Percentiles rank a stretch among this genome's conserved stretches.
Conservation (phyloP, 2,888 invertebrate species). For the Flabesymbios commensalis region DNA sequence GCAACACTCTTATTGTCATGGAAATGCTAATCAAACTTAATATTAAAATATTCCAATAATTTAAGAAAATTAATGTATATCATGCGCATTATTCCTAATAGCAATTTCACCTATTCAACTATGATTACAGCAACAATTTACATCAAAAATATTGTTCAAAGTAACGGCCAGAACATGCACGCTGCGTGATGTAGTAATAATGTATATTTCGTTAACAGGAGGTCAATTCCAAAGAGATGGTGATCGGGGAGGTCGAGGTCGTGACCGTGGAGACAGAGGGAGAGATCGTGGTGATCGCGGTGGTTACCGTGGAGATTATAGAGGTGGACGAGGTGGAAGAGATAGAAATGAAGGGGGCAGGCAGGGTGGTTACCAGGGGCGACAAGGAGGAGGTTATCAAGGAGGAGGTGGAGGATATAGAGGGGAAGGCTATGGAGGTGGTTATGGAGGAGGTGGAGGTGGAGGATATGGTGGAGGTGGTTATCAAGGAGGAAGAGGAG, state of each 20-base stretch:
- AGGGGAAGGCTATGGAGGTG: neutral
- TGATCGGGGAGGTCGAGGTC: neutral
- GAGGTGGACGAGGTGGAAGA: neutral
- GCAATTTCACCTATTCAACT: too few relatives aligned
- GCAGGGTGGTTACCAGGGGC: slow-evolving; percentile 5
- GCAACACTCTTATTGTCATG: too few relatives aligned
- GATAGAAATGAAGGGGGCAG: neutral
- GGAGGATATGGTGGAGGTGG: neutral
- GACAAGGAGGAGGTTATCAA: neutral
- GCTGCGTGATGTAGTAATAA: too few relatives aligned
- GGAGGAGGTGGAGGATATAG: neutral
- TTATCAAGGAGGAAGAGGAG: too few relatives aligned
- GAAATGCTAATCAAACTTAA: too few relatives aligned
- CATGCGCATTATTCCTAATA: too few relatives aligned
- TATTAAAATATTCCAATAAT: too few relatives aligned
- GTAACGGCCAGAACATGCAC: too few relatives aligned
- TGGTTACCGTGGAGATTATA: neutral
- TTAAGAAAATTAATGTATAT: too few relatives aligned
- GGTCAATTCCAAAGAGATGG: neutral
- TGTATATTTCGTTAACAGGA: too few relatives aligned
- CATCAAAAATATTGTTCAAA: too few relatives aligned
- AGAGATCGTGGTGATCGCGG: neutral
- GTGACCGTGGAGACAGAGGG: neutral
- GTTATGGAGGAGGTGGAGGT: slow-evolving; percentile 7
- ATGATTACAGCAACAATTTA: too few relatives aligned